Evolutionary conservation across 2,888 invertebrate genomes (phyloP).

Genomic region (Norana najaformis): DNA sequence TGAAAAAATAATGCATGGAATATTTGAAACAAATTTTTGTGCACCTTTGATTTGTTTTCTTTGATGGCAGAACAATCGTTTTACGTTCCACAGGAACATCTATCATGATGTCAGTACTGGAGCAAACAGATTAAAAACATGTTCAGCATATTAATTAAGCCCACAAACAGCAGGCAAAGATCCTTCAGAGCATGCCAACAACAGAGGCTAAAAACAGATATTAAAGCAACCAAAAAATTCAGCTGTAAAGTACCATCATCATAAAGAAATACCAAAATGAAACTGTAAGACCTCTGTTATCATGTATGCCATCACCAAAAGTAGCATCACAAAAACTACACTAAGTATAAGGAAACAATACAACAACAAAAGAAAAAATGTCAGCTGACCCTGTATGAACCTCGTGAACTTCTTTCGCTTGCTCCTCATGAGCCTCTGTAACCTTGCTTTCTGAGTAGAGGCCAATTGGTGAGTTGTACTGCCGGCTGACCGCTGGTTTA

Average conservation of each 20-base stretch:
- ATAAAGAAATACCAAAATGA: not conserved
- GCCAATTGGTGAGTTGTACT: slow-evolving; percentile 7
- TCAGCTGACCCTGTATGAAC: slow-evolving; percentile 10
- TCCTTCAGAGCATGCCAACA: not conserved
- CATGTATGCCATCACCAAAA: too few species aligned
- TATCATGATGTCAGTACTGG: not conserved
- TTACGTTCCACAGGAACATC: slow-evolving; percentile 17
- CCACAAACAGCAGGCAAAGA: not conserved
- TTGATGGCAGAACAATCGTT: not conserved
- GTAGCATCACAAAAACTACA: not conserved
- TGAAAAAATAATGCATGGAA: not conserved
- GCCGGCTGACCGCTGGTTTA: not conserved
- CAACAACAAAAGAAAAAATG: not conserved
- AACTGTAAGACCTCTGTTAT: not conserved
- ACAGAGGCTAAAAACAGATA: not conserved
- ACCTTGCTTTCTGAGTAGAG: not conserved
- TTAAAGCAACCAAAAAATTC: not conserved
- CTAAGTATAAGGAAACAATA: not conserved
- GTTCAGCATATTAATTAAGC: not conserved
- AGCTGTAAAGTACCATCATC: too few species aligned
- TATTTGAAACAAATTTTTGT: not conserved
- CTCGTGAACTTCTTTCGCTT: not conserved
- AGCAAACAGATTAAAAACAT: not conserved
- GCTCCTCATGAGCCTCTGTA: not conserved
- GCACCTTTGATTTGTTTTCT: not conserved